phyloP scores from a whole-genome alignment of 2,113 vertebrate species.

The Micronycteris hirsuta region DNA sequence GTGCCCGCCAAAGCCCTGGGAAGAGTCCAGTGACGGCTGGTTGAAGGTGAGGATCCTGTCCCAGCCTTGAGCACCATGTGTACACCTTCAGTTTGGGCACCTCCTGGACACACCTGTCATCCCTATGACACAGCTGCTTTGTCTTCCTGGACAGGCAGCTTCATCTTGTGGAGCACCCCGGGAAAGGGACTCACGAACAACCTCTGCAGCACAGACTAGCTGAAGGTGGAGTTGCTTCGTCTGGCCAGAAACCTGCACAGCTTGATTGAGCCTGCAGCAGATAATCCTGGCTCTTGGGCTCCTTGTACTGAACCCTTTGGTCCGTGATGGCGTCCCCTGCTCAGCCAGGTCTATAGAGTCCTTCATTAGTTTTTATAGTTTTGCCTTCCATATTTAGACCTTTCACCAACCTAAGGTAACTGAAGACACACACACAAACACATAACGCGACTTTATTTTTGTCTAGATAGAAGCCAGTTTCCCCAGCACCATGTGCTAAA shows the following conservation, averaged over 20 bases:
- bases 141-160: accelerated
- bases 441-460: background rate
- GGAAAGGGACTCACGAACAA: background rate
- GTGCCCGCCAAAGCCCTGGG: background rate
- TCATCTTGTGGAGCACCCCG: background rate
- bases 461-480: background rate
- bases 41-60: background rate
- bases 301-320: background rate
- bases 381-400: background rate
- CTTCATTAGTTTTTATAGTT: background rate
- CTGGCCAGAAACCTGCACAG: background rate
- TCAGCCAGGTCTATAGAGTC: background rate
- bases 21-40: background rate
- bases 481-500: background rate
- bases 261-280: background rate
- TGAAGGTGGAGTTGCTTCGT: background rate
- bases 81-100: background rate
- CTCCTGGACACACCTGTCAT: accelerated
- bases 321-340: background rate
- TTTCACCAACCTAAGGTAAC: background rate
- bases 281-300: background rate
- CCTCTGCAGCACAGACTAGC: background rate
- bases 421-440: background rate
- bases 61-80: accelerated
- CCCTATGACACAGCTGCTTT: background rate